Evolutionary conservation across 2,113 vertebrate species (phyloP).

Genomic region (Zapus hudsonius): DNA sequence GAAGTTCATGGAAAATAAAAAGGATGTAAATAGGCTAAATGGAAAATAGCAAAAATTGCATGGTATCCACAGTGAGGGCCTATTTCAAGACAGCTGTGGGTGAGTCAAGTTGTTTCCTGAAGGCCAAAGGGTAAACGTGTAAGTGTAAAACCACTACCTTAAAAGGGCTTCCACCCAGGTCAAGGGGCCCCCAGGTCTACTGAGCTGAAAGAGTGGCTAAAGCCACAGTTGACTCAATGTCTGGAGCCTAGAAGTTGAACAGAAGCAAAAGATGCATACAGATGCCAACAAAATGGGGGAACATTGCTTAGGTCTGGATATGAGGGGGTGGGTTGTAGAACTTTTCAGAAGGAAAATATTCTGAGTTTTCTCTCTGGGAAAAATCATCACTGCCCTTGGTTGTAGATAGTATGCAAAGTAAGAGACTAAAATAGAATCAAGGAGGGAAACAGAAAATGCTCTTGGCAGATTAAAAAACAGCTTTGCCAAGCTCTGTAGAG

Average conservation of each 20-base stretch:
- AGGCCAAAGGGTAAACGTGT: background rate
- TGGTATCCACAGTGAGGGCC: background rate
- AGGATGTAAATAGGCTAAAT: background rate
- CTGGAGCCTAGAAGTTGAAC: background rate
- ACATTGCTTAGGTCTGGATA: background rate
- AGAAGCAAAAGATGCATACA: background rate
- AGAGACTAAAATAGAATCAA: constrained; percentile 53
- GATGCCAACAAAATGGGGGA: background rate
- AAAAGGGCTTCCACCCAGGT: background rate
- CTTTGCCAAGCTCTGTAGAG: constrained; percentile 35
- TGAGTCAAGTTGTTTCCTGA: background rate
- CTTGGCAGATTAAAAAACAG: constrained; percentile 37
- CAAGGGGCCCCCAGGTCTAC: background rate
- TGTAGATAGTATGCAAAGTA: constrained; percentile 43
- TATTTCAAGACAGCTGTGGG: background rate
- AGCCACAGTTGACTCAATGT: background rate
- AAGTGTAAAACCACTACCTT: background rate
- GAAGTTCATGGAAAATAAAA: background rate
- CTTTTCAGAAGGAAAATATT: constrained; percentile 34
- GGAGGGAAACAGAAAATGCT: constrained; percentile 40
- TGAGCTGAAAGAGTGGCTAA: background rate
- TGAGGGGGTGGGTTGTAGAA: background rate
- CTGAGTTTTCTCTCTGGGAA: constrained; percentile 42
- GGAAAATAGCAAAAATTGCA: background rate
- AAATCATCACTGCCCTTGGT: background rate